Percentiles rank a stretch among this genome's conserved stretches.
phyloP scores from a whole-genome alignment of 1,140 invertebrate species.

The Temnothorax curvispinosus region DNA sequence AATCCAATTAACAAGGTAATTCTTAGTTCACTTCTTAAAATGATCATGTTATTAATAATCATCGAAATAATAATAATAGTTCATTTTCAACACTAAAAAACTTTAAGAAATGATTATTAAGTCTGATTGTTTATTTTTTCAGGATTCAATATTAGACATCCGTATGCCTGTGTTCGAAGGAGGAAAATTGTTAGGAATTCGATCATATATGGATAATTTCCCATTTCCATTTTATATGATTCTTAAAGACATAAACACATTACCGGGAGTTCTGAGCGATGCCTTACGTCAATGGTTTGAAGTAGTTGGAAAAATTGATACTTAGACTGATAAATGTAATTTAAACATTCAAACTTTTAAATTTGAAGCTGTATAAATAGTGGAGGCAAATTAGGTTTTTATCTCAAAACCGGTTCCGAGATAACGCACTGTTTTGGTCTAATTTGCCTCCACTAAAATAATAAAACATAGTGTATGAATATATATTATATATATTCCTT shows the following conservation, averaged over 20 bases:
- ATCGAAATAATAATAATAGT: neutral
- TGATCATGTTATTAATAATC: neutral
- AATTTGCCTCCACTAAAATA: no score
- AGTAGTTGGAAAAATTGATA: constrained; percentile 91
- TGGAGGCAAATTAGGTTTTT: no score
- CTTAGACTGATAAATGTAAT: constrained; percentile 62
- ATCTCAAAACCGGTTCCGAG: no score
- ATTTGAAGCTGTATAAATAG: no score
- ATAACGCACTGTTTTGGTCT: no score
- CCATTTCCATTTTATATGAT: constrained; percentile 99
- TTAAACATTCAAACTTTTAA: no score
- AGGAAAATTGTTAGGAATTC: constrained; percentile 87
- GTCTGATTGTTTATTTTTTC: constrained; percentile 77
- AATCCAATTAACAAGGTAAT: constrained; percentile 95
- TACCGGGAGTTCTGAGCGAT: constrained; percentile 97
- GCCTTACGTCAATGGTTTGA: constrained; percentile 99
- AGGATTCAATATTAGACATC: constrained; percentile 97
- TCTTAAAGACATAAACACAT: constrained; percentile 93
- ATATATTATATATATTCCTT: no score
- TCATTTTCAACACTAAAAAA: neutral
- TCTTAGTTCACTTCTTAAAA: constrained; percentile 5
- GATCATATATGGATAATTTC: constrained; percentile 96
- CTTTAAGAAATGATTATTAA: neutral
- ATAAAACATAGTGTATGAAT: no score
- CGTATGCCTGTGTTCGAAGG: constrained; percentile 90